Percentiles rank a stretch among this genome's conserved stretches.
phyloP scores from a whole-genome alignment of 2,888 invertebrate genomes.

The Cephus nigrinus region DNA sequence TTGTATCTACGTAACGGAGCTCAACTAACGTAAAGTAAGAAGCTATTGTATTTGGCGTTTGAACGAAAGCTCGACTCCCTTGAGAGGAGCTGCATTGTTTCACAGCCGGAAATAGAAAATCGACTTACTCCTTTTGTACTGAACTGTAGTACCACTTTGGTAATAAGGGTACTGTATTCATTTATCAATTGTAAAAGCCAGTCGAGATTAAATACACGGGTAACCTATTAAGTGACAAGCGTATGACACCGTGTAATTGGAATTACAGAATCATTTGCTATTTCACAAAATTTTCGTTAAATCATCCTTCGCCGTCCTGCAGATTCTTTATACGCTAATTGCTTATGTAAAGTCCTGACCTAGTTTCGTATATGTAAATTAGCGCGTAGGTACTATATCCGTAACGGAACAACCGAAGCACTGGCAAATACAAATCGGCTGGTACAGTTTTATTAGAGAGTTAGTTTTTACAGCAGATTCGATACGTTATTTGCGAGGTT shows the following conservation, averaged over 20 bases:
- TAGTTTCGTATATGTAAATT: background rate
- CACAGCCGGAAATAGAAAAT: background rate
- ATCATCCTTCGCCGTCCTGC: background rate
- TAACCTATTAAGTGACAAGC: background rate
- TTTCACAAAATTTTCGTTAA: background rate
- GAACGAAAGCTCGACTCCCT: background rate
- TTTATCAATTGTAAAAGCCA: background rate
- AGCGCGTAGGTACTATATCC: background rate
- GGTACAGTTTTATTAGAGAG: background rate
- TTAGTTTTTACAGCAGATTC: background rate
- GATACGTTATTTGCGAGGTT: background rate
- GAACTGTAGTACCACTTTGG: background rate
- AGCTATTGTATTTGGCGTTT: slow-evolving; percentile 4
- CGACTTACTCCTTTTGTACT: background rate
- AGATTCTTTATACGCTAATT: background rate
- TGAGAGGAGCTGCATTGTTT: slow-evolving; percentile 1
- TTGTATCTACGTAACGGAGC: slow-evolving; percentile 4
- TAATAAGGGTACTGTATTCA: background rate
- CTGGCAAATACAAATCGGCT: background rate
- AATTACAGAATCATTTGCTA: background rate
- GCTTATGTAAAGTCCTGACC: background rate
- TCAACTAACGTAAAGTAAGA: slow-evolving; percentile 2
- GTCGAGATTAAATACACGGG: background rate
- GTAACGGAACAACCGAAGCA: background rate
- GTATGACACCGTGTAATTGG: background rate